phyloP scores from a whole-genome alignment of 2,888 invertebrate genomes.

The Chrysopilus asiliformis region DNA sequence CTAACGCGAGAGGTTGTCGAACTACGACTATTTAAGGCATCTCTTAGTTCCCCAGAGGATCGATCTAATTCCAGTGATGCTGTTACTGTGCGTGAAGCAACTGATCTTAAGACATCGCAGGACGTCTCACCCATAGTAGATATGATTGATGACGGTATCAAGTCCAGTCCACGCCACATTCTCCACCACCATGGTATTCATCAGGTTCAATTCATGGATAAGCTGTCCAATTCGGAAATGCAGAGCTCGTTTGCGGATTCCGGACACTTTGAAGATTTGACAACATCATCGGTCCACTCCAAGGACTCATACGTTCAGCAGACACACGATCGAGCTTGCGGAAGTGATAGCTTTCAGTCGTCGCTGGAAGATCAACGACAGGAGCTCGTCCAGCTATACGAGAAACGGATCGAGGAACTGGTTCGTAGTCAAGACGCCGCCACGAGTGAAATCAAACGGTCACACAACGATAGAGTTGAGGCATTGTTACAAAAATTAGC shows the following conservation, averaged over 20 bases:
- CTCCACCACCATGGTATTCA: conserved; percentile 33
- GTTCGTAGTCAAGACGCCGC: conserved; percentile 47
- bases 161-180: conserved; percentile 33
- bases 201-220: conserved; percentile 29
- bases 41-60: conserved; percentile 65
- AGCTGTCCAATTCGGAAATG: conserved; percentile 40
- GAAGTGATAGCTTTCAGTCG: conserved; percentile 29
- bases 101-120: conserved; percentile 42
- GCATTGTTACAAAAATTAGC: conserved; percentile 55
- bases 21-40: conserved; percentile 64
- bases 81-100: conserved; percentile 59
- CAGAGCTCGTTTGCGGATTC: conserved; percentile 72
- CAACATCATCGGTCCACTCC: conserved; percentile 61
- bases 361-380: conserved; percentile 42
- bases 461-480: conserved; percentile 68
- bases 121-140: conserved; percentile 42
- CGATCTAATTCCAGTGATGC: conserved; percentile 65
- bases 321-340: conserved; percentile 38
- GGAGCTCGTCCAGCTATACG: conserved; percentile 55
- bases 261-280: conserved; percentile 74
- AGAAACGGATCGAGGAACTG: conserved; percentile 61
- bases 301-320: conserved; percentile 53
- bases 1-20: conserved; percentile 70
- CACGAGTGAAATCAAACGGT: conserved; percentile 61
- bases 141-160: conserved; percentile 37